These are phyloP conservation scores for Heliconius himera DNA, from an alignment of 1,140 invertebrate genomes.

Conservation along the genomic window DNA sequence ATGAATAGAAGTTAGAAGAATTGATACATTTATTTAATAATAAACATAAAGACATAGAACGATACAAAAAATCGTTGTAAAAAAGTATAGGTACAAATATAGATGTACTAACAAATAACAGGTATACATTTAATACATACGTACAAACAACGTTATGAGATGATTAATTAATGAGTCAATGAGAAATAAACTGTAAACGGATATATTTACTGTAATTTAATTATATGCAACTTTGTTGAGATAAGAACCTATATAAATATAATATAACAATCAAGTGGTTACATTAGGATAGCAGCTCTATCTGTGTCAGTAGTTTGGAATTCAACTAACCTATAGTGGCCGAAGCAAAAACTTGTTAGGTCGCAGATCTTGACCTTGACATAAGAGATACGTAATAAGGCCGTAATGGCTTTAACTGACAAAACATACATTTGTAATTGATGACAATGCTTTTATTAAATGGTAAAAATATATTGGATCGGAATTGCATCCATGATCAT, in stretches of 20 bases:
- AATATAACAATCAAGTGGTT: neutral
- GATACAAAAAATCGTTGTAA: too few species aligned
- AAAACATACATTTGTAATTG: neutral
- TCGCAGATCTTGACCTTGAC: neutral
- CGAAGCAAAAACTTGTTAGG: neutral
- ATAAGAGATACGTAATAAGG: neutral
- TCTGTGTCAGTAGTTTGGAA: neutral
- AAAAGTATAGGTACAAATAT: neutral
- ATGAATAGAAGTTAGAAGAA: too few species aligned
- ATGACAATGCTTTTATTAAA: neutral
- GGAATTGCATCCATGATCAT: neutral
- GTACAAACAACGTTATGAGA: neutral
- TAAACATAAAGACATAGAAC: too few species aligned
- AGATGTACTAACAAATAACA: neutral
- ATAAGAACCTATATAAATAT: neutral
- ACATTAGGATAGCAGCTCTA: neutral
- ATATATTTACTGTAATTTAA: slow-evolving; percentile 5
- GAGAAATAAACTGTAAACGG: neutral
- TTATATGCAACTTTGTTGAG: slow-evolving; percentile 2
- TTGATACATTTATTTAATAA: too few species aligned
- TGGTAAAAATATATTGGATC: neutral
- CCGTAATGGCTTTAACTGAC: neutral
- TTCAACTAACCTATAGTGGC: neutral
- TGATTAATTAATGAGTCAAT: slow-evolving; percentile 7
- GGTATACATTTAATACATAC: neutral